Evolutionary conservation across 37 sponge, comb jelly and placozoan species (phyloP).

Genomic region (Chondrilla cf. caribensis): DNA sequence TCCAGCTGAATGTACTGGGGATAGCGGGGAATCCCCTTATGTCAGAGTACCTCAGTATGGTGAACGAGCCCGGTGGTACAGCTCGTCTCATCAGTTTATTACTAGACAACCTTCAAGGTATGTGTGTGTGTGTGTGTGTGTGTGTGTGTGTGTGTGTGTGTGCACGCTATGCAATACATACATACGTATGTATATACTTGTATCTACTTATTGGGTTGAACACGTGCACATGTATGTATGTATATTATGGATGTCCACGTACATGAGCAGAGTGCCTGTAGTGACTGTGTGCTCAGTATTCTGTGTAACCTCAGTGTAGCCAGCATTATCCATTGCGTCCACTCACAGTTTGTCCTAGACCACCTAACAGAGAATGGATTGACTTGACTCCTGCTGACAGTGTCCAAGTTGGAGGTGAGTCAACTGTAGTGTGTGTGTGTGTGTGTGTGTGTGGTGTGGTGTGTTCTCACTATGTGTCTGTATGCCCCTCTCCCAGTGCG

Average conservation of each 20-base stretch:
- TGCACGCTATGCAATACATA: too few species aligned
- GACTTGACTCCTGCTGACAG: constrained; percentile 20
- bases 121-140: too few species aligned
- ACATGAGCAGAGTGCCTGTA: too few species aligned
- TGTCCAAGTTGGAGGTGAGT: constrained; percentile 4
- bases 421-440: too few species aligned
- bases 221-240: too few species aligned
- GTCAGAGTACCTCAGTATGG: constrained; percentile 66
- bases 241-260: neutral
- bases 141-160: constrained; percentile 5
- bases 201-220: too few species aligned
- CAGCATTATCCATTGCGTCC: neutral
- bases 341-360: constrained; percentile 30
- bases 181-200: too few species aligned
- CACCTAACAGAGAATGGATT: constrained; percentile 81
- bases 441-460: too few species aligned
- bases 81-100: constrained; percentile 79
- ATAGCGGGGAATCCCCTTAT: constrained; percentile 77
- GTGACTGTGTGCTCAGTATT: too few species aligned
- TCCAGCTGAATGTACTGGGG: constrained; percentile 63
- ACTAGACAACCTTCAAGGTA: constrained; percentile 82
- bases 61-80: constrained; percentile 79
- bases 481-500: constrained; percentile 44
- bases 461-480: too few species aligned
- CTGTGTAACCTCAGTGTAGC: too few species aligned